Conservation (phyloP, 2,888 invertebrate genomes). For the Uropetala carovei region DNA sequence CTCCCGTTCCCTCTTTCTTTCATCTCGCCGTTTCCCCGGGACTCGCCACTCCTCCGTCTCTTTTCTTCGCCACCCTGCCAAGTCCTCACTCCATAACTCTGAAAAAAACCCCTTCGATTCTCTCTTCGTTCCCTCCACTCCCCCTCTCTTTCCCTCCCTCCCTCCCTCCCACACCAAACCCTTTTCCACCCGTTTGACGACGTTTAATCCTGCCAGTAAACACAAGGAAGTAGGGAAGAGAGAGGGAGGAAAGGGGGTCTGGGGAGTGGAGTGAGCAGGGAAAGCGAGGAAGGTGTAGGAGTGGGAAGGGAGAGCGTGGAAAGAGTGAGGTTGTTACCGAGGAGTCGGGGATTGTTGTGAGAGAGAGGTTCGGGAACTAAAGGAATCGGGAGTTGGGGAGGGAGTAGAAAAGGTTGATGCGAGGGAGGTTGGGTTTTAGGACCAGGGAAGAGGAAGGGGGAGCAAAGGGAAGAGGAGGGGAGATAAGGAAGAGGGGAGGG, state of each 20-base stretch:
- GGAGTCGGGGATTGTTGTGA: constrained; percentile 13
- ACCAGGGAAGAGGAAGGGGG: neutral
- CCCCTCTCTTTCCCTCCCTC: too few relatives aligned
- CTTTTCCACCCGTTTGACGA: constrained; percentile 36
- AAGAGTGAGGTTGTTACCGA: neutral
- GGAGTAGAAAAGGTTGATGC: neutral
- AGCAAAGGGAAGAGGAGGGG: neutral
- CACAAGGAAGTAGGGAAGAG: neutral
- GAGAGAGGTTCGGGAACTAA: neutral
- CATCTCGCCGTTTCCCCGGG: constrained; percentile 36
- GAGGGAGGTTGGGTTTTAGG: neutral
- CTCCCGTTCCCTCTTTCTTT: constrained; percentile 43
- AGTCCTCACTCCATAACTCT: neutral
- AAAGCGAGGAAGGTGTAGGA: neutral
- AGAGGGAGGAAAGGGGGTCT: neutral
- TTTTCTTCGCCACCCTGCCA: neutral
- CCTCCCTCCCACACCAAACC: neutral
- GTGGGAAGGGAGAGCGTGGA: neutral
- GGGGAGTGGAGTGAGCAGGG: neutral
- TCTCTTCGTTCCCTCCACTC: neutral
- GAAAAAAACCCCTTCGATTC: neutral
- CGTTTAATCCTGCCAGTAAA: constrained; percentile 56
- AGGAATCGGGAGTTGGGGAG: neutral
- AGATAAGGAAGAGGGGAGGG: neutral
- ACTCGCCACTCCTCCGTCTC: neutral